phyloP scores from a whole-genome alignment of 2,113 vertebrate species.

The Cricetomys ansorgei region DNA sequence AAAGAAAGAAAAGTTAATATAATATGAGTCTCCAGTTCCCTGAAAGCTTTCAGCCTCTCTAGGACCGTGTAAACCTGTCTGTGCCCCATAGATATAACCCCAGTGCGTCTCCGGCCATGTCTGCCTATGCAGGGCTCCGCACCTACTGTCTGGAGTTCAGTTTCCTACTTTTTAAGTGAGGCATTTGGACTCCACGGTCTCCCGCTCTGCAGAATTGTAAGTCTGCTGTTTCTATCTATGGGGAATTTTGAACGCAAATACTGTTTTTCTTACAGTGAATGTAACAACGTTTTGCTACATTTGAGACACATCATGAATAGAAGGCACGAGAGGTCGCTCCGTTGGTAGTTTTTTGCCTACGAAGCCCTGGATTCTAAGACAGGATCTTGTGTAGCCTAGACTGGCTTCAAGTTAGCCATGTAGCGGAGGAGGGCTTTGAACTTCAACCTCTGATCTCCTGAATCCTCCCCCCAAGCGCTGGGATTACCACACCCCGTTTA shows the following conservation, averaged over 20 bases:
- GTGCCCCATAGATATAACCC: not conserved
- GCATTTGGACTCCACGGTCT: not conserved
- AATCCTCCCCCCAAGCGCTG: not conserved
- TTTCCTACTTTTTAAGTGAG: constrained; percentile 2
- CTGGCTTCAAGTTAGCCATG: not conserved
- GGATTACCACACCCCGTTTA: not conserved
- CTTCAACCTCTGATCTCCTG: not conserved
- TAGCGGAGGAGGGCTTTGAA: not conserved
- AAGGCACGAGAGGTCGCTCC: not conserved
- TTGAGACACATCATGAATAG: not conserved
- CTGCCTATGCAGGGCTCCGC: not conserved
- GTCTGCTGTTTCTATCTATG: not conserved
- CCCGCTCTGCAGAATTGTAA: not conserved
- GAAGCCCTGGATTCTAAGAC: not conserved
- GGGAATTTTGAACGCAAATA: not conserved
- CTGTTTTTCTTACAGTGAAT: not conserved
- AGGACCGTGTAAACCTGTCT: not conserved
- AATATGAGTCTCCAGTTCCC: not conserved
- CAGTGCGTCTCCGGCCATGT: no score
- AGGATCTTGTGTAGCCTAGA: not conserved
- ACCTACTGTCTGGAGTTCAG: not conserved
- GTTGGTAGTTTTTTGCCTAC: not conserved
- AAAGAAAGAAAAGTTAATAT: not conserved
- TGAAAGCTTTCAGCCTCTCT: not conserved
- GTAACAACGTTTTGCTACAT: not conserved